Conservation (phyloP, 1,140 invertebrate species). For the Drosophila lacertosa region DNA sequence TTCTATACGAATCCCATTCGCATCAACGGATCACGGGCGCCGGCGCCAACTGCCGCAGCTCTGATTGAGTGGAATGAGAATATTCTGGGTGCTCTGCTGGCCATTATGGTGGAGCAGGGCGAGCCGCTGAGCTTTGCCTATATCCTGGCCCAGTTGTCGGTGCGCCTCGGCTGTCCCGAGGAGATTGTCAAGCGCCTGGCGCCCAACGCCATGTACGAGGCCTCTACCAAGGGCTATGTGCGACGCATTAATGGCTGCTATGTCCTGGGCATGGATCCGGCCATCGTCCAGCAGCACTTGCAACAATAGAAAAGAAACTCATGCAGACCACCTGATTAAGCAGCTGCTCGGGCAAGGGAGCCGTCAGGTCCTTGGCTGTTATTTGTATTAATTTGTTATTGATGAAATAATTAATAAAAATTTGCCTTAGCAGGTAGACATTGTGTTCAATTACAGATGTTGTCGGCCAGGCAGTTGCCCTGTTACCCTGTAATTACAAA, state of each 20-base stretch:
- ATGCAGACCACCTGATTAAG: not conserved
- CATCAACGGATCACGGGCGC: not conserved
- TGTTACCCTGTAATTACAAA: no score
- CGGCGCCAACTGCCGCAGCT: not conserved
- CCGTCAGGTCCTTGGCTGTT: not conserved
- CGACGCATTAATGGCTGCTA: slow-evolving; percentile 5
- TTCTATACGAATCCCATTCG: slow-evolving; percentile 4
- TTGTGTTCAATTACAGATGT: no score
- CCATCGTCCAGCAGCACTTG: not conserved
- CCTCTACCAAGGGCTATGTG: slow-evolving; percentile 21
- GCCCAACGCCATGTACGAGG: slow-evolving; percentile 28
- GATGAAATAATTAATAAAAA: not conserved
- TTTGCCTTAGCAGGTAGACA: not conserved
- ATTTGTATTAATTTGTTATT: not conserved
- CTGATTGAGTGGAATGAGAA: slow-evolving; percentile 4
- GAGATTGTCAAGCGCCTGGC: slow-evolving; percentile 21
- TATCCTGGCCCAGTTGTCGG: slow-evolving; percentile 1
- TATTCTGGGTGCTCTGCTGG: slow-evolving; percentile 4
- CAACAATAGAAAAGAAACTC: not conserved
- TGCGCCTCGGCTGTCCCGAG: slow-evolving; percentile 16
- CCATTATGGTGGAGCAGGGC: slow-evolving; percentile 14
- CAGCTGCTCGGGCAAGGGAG: not conserved
- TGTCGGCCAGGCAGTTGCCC: no score
- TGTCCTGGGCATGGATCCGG: not conserved
- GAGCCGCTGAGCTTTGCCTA: not conserved